Base-by-base conservation (phyloP, 2,113 vertebrate species). In the Salvelinus fontinalis region DNA sequence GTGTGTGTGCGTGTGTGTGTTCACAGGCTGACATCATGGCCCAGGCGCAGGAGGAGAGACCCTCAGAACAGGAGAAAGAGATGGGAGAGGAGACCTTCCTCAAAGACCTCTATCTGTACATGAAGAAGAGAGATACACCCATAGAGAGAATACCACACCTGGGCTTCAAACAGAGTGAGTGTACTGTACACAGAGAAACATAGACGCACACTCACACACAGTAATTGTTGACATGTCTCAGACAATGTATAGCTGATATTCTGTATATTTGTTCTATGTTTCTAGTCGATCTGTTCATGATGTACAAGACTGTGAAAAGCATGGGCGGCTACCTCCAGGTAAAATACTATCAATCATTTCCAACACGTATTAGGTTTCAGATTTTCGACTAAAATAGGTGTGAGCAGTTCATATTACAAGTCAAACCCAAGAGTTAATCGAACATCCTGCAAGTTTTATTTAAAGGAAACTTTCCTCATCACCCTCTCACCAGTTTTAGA, bases 131-230 rank as follows among this genome's bases (percentile, higher is more conserved):
- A 85, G 90, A 92, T 6, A 92, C 90, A 0, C 90, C 92, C 0
- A 93, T 94, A 16, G 93, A 94, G 83, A 91, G 92, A 64, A 92
- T 94, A 72, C 93, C 93, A 44, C 91, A 94, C 71, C 90, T 94
- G 31, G 93, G 93, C 78, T 94, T 94, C 80, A 94, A 93, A 81
- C 93, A 94, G 84, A 93, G 93, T 94, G 84, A 60, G 77, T 79
- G 26, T 34, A 26, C 29, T 68, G 8, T 9, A 31, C 20, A 0
- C 7, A 73, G 9, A 60, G 29, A 64, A 64, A 31, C 27, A 39
- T 27, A 67, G 39, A 22, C 16, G 18, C 73, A 3, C 62, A 44
- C 22, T 27, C 39, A 44, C 39, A 44, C 39, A 44, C 9, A 44
- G 9, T 13, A 22, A 14, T 20, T 8, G 39, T 24, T 48, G 34